phyloP scores from a whole-genome alignment of 2,113 vertebrate genomes.

The Gavialis gangeticus region DNA sequence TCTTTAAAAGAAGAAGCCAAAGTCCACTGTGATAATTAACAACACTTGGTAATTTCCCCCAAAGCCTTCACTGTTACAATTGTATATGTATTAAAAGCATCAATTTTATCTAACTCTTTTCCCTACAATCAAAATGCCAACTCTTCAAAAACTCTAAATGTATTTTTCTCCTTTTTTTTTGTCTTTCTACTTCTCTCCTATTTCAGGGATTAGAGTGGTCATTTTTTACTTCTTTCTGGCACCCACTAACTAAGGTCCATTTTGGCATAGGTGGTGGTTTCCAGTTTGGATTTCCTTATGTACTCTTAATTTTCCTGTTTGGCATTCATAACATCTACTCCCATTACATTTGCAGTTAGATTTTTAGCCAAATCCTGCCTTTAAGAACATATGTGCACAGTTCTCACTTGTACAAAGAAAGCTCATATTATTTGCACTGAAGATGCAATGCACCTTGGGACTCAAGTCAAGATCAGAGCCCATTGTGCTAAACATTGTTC shows the following conservation, averaged over 20 bases:
- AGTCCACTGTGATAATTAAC: not conserved
- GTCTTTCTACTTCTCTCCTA: not conserved
- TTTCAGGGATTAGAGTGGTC: not conserved
- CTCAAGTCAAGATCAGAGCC: not conserved
- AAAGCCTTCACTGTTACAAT: not conserved
- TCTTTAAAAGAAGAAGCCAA: not conserved
- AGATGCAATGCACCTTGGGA: not conserved
- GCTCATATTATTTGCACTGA: fast-evolving
- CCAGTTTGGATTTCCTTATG: not conserved
- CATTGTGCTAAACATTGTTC: not conserved
- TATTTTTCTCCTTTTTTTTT: not conserved
- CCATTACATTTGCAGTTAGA: not conserved
- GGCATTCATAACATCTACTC: not conserved
- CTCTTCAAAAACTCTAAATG: not conserved
- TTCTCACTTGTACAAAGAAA: not conserved
- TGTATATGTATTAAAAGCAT: not conserved
- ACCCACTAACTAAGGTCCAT: not conserved
- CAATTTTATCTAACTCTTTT: not conserved
- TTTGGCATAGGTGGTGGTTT: not conserved
- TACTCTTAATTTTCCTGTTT: not conserved
- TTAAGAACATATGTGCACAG: not conserved
- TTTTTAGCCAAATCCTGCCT: not conserved
- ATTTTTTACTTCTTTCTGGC: not conserved
- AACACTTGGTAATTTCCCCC: not conserved
- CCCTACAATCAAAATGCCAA: not conserved